Conservation (phyloP, 2,113 vertebrate species). For the Neolamprologus modestus region DNA sequence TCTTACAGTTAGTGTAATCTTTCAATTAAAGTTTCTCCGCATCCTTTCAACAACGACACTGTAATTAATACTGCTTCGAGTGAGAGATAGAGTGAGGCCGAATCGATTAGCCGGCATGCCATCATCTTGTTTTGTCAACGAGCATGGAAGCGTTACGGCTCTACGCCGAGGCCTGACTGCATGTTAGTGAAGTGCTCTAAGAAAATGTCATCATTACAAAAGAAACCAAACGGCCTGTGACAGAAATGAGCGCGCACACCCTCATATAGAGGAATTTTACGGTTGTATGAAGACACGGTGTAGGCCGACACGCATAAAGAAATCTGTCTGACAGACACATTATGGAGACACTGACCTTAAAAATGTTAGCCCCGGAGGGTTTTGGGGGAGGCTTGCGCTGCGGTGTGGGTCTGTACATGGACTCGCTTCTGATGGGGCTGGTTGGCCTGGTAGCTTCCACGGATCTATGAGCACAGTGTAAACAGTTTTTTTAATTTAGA, state of each 20-base stretch:
- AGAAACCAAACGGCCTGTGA: background rate
- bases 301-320: background rate
- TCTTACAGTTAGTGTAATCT: conserved; percentile 21
- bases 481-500: background rate
- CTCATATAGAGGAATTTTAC: background rate
- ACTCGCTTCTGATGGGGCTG: conserved; percentile 55
- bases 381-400: conserved; percentile 56
- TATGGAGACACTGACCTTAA: conserved; percentile 50
- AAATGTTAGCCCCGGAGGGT: conserved; percentile 44
- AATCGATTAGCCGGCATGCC: conserved; percentile 39
- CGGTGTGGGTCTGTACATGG: conserved; percentile 48
- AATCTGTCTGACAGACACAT: background rate
- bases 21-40: conserved; percentile 27
- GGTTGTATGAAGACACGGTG: background rate
- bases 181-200: background rate
- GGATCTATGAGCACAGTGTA: conserved; percentile 36
- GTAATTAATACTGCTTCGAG: conserved; percentile 54
- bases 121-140: conserved; percentile 49
- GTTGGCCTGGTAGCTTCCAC: conserved; percentile 48
- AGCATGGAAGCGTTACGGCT: background rate
- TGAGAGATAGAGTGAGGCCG: background rate
- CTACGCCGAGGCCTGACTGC: background rate
- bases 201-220: conserved; percentile 1
- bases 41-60: conserved; percentile 2
- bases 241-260: background rate